These are phyloP conservation scores for Ciconia maguari DNA, from an alignment of 2,113 vertebrate genomes.

Conservation along the genomic window DNA sequence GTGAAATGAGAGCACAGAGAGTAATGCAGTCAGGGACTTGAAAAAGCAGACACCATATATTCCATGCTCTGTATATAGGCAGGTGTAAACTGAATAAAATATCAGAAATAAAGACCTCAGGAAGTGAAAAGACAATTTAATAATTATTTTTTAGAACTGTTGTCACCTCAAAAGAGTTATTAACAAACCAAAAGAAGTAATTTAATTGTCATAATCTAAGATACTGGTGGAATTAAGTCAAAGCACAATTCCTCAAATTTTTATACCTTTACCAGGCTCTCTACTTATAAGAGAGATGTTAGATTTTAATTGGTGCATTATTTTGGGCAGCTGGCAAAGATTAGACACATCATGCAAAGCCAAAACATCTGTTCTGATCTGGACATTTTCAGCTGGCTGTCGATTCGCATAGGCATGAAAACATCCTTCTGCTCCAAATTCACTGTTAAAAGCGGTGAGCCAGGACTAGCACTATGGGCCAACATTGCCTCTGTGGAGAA, in stretches of 20 bases:
- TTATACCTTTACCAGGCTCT: not conserved
- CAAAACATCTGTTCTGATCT: constrained; percentile 11
- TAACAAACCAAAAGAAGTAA: not conserved
- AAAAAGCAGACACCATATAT: not conserved
- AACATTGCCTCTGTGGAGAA: not conserved
- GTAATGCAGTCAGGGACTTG: not conserved
- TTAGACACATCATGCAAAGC: not conserved
- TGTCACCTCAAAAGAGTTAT: not conserved
- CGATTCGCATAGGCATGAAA: not conserved
- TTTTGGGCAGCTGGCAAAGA: not conserved
- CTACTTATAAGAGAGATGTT: not conserved
- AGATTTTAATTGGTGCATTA: not conserved
- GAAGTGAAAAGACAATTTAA: not conserved
- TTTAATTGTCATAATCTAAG: not conserved
- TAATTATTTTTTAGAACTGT: not conserved
- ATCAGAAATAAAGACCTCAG: not conserved
- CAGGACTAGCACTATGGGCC: not conserved
- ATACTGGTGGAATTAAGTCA: not conserved
- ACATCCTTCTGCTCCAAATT: not conserved
- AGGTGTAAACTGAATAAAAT: not conserved
- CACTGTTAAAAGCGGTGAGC: not conserved
- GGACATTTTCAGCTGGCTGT: not conserved
- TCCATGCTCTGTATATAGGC: not conserved
- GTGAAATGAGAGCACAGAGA: not conserved
- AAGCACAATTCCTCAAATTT: not conserved